Percentiles rank a stretch among this genome's conserved stretches.
Evolutionary conservation across 2,888 invertebrate species (phyloP).

Genomic region (Pammene fasciana): DNA sequence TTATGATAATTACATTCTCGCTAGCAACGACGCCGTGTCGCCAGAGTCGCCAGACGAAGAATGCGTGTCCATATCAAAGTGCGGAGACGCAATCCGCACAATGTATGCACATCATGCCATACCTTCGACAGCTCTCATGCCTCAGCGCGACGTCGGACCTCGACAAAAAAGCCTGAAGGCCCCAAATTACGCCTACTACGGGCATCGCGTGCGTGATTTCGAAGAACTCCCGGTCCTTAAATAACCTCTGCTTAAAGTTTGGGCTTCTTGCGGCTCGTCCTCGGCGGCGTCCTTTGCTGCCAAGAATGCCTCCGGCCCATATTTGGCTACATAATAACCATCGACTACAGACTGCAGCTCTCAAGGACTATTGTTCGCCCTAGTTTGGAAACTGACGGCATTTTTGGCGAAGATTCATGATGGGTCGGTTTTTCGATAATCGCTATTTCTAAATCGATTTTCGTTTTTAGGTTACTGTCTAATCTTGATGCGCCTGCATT

Average conservation of each 20-base stretch:
- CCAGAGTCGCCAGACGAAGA: constrained; percentile 24
- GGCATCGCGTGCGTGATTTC: constrained; percentile 72
- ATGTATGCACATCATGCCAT: constrained; percentile 22
- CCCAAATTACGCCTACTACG: constrained; percentile 66
- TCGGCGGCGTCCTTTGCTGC: constrained; percentile 78
- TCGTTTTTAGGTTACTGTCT: constrained; percentile 18
- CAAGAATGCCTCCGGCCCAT: constrained; percentile 71
- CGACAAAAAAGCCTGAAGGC: constrained; percentile 58
- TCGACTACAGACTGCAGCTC: constrained; percentile 62
- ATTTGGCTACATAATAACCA: constrained; percentile 76
- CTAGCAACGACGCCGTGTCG: constrained; percentile 23
- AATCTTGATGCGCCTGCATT: constrained; percentile 12
- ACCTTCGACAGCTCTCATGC: constrained; percentile 26
- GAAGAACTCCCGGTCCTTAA: constrained; percentile 70
- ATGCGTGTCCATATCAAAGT: constrained; percentile 29
- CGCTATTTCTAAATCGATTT: constrained; percentile 31
- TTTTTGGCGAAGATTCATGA: constrained; percentile 58
- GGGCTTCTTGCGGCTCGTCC: constrained; percentile 68
- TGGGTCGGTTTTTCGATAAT: constrained; percentile 29
- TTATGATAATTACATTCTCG: constrained; percentile 35
- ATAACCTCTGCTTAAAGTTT: constrained; percentile 66
- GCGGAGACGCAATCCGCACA: constrained; percentile 28
- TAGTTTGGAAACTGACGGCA: constrained; percentile 71
- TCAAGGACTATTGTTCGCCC: constrained; percentile 72
- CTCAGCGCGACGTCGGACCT: constrained; percentile 51